Evolutionary conservation across 2,888 invertebrate genomes (phyloP).

Genomic region (Hylaea fasciaria): DNA sequence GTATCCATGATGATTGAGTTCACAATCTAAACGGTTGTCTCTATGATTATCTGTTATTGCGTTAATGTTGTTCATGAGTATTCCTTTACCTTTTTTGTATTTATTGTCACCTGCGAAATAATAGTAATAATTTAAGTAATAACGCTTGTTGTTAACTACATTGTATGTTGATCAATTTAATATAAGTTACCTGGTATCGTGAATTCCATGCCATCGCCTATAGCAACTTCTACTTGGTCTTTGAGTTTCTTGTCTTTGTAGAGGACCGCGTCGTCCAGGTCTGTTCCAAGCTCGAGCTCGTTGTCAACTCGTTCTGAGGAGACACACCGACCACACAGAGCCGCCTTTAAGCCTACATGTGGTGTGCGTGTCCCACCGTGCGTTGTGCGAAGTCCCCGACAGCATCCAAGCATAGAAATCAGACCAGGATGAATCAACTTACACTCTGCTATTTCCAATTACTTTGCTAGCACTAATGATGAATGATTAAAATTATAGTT

Average conservation of each 20-base stretch:
- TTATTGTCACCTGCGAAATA: conserved; percentile 89
- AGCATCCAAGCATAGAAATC: conserved; percentile 83
- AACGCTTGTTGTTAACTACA: background rate
- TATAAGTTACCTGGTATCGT: conserved; percentile 91
- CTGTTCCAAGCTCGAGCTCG: conserved; percentile 86
- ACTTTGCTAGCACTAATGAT: conserved; percentile 1
- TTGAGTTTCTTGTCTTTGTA: conserved; percentile 95
- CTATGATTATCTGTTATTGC: conserved; percentile 90
- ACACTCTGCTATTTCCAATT: conserved; percentile 12
- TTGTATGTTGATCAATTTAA: background rate
- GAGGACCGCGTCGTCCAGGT: conserved; percentile 92
- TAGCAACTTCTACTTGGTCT: conserved; percentile 95
- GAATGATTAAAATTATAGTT: background rate
- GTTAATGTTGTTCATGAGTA: conserved; percentile 92
- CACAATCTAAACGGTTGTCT: conserved; percentile 90
- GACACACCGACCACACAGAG: conserved; percentile 87
- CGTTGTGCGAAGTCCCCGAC: conserved; percentile 58
- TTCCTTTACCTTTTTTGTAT: conserved; percentile 91
- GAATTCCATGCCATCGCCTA: conserved; percentile 97
- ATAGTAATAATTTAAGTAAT: conserved; percentile 1
- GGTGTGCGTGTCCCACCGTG: conserved; percentile 61
- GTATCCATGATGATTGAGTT: conserved; percentile 89
- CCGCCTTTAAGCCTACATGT: conserved; percentile 84
- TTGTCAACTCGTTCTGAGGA: conserved; percentile 88
- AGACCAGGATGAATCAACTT: conserved; percentile 65